These are phyloP conservation scores for Hiodon alosoides DNA, from an alignment of 2,113 vertebrate species.

Conservation along the genomic window DNA sequence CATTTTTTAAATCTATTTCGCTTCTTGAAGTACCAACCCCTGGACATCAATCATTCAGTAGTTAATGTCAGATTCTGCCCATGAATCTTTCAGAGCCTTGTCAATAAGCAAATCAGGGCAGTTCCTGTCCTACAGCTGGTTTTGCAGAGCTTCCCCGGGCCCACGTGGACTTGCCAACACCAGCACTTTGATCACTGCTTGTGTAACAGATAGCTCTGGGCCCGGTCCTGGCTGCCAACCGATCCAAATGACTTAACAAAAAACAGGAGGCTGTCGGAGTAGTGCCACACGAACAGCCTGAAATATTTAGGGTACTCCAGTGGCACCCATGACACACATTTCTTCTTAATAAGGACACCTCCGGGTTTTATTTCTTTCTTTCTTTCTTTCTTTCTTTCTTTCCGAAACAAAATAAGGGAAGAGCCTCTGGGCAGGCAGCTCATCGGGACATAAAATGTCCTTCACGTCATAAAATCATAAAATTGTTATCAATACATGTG, in stretches of 20 bases:
- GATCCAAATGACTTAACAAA: conserved; percentile 33
- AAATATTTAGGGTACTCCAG: conserved; percentile 52
- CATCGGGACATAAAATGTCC: conserved; percentile 43
- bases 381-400: conserved; percentile 29
- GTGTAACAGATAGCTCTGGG: conserved; percentile 62
- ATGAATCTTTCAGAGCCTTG: conserved; percentile 66
- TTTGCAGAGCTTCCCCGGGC: conserved; percentile 27
- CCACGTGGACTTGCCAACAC: conserved; percentile 35
- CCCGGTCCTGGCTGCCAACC: conserved; percentile 45
- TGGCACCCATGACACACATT: conserved; percentile 60
- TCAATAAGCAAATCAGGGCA: conserved; percentile 55
- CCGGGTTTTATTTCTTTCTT: conserved; percentile 35
- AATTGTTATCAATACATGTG: too few species aligned
- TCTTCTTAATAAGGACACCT: conserved; percentile 65
- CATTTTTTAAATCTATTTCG: conserved; percentile 46
- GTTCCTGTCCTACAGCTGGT: conserved; percentile 66
- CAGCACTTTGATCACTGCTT: conserved; percentile 68
- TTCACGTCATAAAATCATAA: conserved; percentile 1
- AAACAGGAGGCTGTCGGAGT: conserved; percentile 29
- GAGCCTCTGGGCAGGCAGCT: conserved; percentile 42
- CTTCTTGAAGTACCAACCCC: conserved; percentile 61
- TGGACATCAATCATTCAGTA: conserved; percentile 70
- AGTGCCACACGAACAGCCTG: conserved; percentile 47
- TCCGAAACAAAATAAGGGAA: conserved; percentile 57
- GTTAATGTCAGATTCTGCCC: conserved; percentile 69